Percentiles rank a stretch among this genome's conserved stretches.
Conservation (phyloP, 2,888 invertebrate species). For the Homarus gammarus region DNA sequence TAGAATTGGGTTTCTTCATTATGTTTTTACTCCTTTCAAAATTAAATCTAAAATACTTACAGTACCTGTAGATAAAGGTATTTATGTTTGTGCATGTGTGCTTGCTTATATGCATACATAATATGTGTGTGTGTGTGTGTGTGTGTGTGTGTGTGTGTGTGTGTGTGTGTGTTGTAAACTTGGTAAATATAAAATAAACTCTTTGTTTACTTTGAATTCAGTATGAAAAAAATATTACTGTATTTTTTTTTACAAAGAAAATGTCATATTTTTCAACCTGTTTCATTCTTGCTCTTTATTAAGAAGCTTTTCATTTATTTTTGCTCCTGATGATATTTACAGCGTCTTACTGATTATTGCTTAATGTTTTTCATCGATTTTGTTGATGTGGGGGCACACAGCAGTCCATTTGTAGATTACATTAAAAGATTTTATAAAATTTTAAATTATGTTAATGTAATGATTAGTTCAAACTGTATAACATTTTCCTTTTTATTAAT, state of each 20-base stretch:
- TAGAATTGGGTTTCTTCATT: neutral
- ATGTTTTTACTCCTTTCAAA: neutral
- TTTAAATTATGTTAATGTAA: too few species aligned
- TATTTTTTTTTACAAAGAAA: neutral
- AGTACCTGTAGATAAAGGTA: neutral
- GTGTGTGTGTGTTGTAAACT: neutral
- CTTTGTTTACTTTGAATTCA: slow-evolving; percentile 8
- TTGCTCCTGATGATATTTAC: slow-evolving; percentile 43
- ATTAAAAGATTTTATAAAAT: neutral
- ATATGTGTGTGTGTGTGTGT: neutral
- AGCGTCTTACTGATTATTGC: slow-evolving; percentile 54
- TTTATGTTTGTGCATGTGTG: slow-evolving; percentile 1
- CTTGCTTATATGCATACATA: slow-evolving; percentile 24
- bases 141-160: neutral
- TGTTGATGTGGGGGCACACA: slow-evolving; percentile 12
- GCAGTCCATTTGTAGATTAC: neutral
- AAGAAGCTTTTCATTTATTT: slow-evolving; percentile 47
- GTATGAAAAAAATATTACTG: neutral
- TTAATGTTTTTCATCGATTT: slow-evolving; percentile 20
- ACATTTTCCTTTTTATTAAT: too few species aligned
- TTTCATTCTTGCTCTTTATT: slow-evolving; percentile 50
- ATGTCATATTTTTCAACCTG: slow-evolving; percentile 9
- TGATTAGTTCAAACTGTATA: too few species aligned
- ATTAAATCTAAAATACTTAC: neutral
- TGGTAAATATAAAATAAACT: neutral